Base-by-base conservation (phyloP, 2,797 vertebrate genomes). In the Acrocephalus scirpaceus region DNA sequence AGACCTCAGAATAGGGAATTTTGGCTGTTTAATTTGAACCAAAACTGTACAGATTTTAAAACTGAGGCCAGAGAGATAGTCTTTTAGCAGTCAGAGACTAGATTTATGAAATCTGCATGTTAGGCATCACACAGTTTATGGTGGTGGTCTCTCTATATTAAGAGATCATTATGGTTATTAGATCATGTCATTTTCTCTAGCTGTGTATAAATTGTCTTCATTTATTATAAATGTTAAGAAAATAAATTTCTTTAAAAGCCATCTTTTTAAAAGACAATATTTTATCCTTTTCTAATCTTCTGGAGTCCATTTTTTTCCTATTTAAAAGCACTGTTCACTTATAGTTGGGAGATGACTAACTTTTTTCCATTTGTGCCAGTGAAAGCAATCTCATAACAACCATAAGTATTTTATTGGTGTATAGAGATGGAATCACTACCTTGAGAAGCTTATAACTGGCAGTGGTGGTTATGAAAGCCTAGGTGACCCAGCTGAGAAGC, bases 181-280 rank as follows among this genome's bases (percentile, higher is more conserved):
- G 12, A 64, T 79, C 13, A 16, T 56, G 19, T 58, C 75, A 29
- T 3, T 8, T 44, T 66, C 72, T 67, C 19, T 51, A 84, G 21
- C 12, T 1, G 2, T 10, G 5, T 60, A 21, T 51, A 34, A 69
- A 32, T 57, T 32, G 1, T 14, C 13, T 44, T 23, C 11, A 30
- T 42, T 66, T 69, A 47, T 45, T 8, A 56, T 22, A 36, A 74
- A 60, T 18, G 8, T 47, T 71, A 40, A 36, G 50, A 30, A 75
- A 54, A 38, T 20, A 21, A 1, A 30, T 11, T 47, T 36, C 13
- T 48, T 2, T 20, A 20, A 2, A 26, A 71, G 8, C 13, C 1
- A 4, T 54, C 8, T 44, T 13, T 16, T 9, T 2, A 62, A 72
- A 79, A 12, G 4, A 5, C 4, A 7, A 1, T 34, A 1, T 76